Evolutionary conservation across 2,888 invertebrate species (phyloP).

Genomic region (Trichogramma evanescens): DNA sequence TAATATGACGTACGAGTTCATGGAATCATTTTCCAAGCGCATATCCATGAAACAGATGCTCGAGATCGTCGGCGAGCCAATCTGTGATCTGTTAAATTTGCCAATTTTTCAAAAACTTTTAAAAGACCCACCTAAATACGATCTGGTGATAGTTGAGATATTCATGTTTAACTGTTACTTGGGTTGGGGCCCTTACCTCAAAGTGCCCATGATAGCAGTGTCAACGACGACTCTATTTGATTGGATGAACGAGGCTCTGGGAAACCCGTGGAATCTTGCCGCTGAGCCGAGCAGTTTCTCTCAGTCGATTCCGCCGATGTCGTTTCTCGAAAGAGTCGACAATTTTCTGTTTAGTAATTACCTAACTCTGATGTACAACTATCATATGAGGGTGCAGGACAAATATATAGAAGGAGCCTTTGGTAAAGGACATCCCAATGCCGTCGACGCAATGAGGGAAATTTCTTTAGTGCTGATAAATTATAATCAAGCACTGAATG

Average conservation of each 20-base stretch:
- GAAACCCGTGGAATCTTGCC: conserved; percentile 12
- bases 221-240: conserved; percentile 5
- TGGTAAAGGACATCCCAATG: conserved; percentile 11
- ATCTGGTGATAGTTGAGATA: conserved; percentile 30
- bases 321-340: conserved; percentile 3
- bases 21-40: background rate
- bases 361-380: background rate
- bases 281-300: background rate
- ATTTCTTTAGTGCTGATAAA: conserved; percentile 48
- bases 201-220: conserved; percentile 11
- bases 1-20: conserved; percentile 28
- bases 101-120: conserved; percentile 28
- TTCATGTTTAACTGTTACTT: conserved; percentile 8
- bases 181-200: conserved; percentile 8
- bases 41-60: background rate
- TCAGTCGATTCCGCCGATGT: background rate
- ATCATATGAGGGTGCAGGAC: background rate
- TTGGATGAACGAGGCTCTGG: conserved; percentile 7
- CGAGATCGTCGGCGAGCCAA: background rate
- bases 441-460: conserved; percentile 31
- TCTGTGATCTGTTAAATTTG: conserved; percentile 16
- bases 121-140: conserved; percentile 33
- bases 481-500: conserved; percentile 51
- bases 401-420: conserved; percentile 12
- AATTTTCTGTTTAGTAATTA: background rate